These are phyloP conservation scores for Phragmatobia fuliginosa DNA, from an alignment of 2,888 invertebrate genomes.

Conservation along the genomic window DNA sequence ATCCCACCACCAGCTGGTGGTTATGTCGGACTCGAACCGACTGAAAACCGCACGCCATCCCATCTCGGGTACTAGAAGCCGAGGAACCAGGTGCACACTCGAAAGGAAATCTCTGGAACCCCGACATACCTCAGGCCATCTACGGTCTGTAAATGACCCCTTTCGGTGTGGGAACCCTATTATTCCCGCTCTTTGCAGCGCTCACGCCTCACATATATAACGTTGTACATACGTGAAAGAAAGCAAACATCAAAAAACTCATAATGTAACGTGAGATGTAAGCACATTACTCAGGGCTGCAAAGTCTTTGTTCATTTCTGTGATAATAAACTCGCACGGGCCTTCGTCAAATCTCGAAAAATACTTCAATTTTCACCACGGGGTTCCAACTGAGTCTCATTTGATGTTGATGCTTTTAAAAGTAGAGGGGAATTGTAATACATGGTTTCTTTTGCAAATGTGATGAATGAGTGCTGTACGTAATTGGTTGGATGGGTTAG, in stretches of 20 bases:
- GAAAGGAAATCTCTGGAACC: no score
- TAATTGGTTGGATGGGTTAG: conserved; percentile 5
- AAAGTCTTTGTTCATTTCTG: conserved; percentile 37
- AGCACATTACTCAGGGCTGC: conserved; percentile 29
- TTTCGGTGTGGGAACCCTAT: no score
- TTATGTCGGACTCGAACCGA: no score
- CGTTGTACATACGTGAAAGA: neutral
- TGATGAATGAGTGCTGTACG: conserved; percentile 10
- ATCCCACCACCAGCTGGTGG: no score
- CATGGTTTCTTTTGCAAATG: conserved; percentile 11
- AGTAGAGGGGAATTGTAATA: neutral
- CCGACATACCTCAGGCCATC: no score
- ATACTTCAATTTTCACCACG: conserved; percentile 33
- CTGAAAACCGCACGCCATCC: no score
- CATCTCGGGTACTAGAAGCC: no score
- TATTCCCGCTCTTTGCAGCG: no score
- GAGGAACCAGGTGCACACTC: no score
- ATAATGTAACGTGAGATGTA: conserved; percentile 9
- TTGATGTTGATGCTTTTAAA: conserved; percentile 31
- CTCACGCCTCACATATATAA: no score
- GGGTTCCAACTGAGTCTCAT: conserved; percentile 26
- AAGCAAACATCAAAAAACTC: conserved; percentile 11
- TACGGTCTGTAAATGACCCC: no score
- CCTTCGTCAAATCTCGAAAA: conserved; percentile 38
- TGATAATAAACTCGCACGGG: conserved; percentile 30